These are phyloP conservation scores for Rousettus leschenaultii DNA, from an alignment of 2,113 vertebrate genomes.

Conservation along the genomic window DNA sequence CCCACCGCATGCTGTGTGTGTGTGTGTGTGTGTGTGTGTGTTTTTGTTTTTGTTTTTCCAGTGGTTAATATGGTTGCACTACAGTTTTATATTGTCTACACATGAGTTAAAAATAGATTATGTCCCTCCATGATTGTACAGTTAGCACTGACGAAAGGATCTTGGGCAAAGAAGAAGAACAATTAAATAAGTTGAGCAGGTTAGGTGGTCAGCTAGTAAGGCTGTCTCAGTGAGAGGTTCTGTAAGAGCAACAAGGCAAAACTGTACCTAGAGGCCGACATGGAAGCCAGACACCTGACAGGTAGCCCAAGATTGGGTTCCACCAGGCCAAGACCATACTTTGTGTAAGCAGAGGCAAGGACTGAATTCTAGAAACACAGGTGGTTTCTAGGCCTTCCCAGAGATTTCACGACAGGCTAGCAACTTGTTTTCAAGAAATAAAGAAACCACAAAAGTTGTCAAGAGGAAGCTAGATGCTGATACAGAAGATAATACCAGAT, in stretches of 20 bases:
- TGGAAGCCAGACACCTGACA: neutral
- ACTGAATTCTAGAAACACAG: neutral
- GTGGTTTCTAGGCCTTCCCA: neutral
- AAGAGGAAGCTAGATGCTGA: neutral
- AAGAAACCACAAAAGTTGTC: neutral
- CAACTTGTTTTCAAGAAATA: neutral
- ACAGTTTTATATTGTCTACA: neutral
- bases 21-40: no score
- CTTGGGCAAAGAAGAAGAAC: neutral
- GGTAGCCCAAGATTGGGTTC: neutral
- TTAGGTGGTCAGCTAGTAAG: neutral
- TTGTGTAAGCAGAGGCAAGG: neutral
- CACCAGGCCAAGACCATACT: neutral
- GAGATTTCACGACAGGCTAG: neutral
- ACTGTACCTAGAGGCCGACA: neutral
- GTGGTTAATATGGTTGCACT: neutral
- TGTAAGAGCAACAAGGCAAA: neutral
- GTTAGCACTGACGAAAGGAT: neutral
- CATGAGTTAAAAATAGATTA: neutral
- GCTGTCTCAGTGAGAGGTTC: neutral
- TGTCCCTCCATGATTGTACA: neutral
- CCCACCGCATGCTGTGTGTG: neutral
- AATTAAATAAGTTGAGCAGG: neutral
- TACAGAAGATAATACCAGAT: neutral
- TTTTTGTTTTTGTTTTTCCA: slow-evolving; percentile 1